A percentile compares a stretch with the other conserved stretches of the same genome.
Conservation (phyloP, 2,797 vertebrate species). For the Silurus lanzhouensis region DNA sequence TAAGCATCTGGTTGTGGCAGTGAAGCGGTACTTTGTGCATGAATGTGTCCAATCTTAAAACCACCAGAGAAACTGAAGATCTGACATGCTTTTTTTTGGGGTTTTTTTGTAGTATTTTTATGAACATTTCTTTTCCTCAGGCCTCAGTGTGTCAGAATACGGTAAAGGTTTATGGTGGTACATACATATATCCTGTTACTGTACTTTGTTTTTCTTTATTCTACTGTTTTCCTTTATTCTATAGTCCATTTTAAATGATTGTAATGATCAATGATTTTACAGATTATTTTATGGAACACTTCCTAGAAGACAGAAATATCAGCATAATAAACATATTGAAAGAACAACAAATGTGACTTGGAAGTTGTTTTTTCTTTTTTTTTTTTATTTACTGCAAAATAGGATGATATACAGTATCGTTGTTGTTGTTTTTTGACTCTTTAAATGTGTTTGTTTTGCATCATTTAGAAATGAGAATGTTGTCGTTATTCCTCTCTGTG, state of each 20-base stretch:
- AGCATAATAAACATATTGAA: slow-evolving; percentile 21
- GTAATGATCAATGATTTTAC: slow-evolving; percentile 3
- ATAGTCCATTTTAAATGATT: not conserved
- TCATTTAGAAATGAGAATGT: not conserved
- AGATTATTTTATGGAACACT: slow-evolving; percentile 14
- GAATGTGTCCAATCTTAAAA: slow-evolving; percentile 1
- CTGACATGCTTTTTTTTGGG: not conserved
- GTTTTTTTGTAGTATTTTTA: slow-evolving; percentile 14
- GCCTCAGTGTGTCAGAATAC: not conserved
- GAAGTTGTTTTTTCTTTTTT: no score
- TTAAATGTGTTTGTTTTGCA: not conserved
- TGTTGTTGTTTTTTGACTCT: not conserved
- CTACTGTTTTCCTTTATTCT: not conserved
- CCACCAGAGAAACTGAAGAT: not conserved
- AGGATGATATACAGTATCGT: not conserved
- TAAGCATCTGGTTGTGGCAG: slow-evolving; percentile 49
- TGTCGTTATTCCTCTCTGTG: not conserved
- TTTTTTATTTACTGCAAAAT: not conserved
- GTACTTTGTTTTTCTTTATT: slow-evolving; percentile 1
- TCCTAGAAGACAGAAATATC: slow-evolving; percentile 4
- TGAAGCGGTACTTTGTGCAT: slow-evolving; percentile 34
- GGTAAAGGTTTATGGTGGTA: not conserved
- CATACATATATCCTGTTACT: slow-evolving; percentile 15
- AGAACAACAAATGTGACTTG: not conserved
- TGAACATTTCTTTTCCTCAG: slow-evolving; percentile 8